A percentile compares a stretch with the other conserved stretches of the same genome.
Conservation (phyloP, 2,797 vertebrate genomes). For the Sebastes itinus region DNA sequence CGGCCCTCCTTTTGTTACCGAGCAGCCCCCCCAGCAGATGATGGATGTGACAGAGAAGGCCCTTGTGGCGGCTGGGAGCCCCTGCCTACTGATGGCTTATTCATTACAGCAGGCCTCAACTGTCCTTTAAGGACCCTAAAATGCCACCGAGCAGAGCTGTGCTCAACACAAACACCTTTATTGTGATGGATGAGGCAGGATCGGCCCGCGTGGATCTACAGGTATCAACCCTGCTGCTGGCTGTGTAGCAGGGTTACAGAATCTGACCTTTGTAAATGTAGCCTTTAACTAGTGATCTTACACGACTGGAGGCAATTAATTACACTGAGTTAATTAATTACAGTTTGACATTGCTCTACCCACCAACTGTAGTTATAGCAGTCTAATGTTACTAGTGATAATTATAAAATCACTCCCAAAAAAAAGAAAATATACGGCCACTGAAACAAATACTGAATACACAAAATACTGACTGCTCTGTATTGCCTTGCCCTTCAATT, state of each 20-base stretch:
- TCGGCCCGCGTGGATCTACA: slow-evolving; percentile 42
- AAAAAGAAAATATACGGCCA: neutral
- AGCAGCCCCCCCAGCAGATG: slow-evolving; percentile 39
- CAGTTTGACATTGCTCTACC: neutral
- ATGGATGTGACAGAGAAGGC: slow-evolving; percentile 72
- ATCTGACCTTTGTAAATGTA: neutral
- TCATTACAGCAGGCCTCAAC: slow-evolving; percentile 69
- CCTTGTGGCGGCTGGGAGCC: slow-evolving; percentile 43
- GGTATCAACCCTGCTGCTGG: slow-evolving; percentile 44
- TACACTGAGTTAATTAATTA: neutral
- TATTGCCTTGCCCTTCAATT: neutral
- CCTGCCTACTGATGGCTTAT: slow-evolving; percentile 70
- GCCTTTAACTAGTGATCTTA: neutral
- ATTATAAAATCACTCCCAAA: neutral
- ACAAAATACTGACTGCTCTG: neutral
- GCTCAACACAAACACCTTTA: slow-evolving; percentile 59
- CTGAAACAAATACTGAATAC: neutral
- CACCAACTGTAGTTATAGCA: neutral
- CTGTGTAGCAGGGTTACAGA: neutral
- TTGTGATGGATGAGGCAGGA: slow-evolving; percentile 68
- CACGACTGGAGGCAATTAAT: neutral
- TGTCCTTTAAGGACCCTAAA: slow-evolving; percentile 76
- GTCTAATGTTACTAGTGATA: neutral
- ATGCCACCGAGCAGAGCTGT: slow-evolving; percentile 51
- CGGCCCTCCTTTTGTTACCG: neutral